phyloP scores from a whole-genome alignment of 2,797 vertebrate species.

The Lycodopsis pacificus region DNA sequence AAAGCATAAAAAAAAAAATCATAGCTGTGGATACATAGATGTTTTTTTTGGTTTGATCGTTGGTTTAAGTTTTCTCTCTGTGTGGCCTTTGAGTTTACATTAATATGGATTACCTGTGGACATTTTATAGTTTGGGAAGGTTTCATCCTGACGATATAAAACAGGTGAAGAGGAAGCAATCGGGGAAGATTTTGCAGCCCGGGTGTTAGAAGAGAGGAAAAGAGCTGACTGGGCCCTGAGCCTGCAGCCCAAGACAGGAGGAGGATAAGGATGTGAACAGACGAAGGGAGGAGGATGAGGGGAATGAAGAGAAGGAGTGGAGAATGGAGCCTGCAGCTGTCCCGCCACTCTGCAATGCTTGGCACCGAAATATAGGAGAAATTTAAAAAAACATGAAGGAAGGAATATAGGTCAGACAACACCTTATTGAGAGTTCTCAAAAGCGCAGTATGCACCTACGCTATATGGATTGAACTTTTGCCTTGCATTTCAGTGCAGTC shows the following conservation, averaged over 20 bases:
- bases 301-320: constrained; percentile 55
- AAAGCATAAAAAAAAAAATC: constrained; percentile 21
- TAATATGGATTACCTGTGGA: constrained; percentile 35
- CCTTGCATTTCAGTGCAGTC: constrained; percentile 24
- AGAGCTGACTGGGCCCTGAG: constrained; percentile 69
- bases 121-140: constrained; percentile 26
- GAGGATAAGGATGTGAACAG: constrained; percentile 65
- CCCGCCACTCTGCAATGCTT: constrained; percentile 70
- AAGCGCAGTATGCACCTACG: constrained; percentile 53
- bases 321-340: constrained; percentile 80
- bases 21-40: constrained; percentile 18
- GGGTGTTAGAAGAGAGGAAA: constrained; percentile 41
- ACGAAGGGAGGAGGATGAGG: constrained; percentile 52
- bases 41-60: constrained; percentile 24
- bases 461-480: constrained; percentile 54
- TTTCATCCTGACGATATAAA: constrained; percentile 62
- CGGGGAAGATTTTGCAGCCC: constrained; percentile 46
- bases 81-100: constrained; percentile 27
- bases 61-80: constrained; percentile 28
- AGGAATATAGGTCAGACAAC: constrained; percentile 71
- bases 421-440: constrained; percentile 59
- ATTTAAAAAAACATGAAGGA: constrained; percentile 58
- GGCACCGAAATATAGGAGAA: constrained; percentile 68
- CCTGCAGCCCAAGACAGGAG: constrained; percentile 62
- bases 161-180: constrained; percentile 59